Evolutionary conservation across 2,113 vertebrate genomes (phyloP), one percentile per base, ranked within the genome.

Genomic region (Pterocles orientalis): DNA sequence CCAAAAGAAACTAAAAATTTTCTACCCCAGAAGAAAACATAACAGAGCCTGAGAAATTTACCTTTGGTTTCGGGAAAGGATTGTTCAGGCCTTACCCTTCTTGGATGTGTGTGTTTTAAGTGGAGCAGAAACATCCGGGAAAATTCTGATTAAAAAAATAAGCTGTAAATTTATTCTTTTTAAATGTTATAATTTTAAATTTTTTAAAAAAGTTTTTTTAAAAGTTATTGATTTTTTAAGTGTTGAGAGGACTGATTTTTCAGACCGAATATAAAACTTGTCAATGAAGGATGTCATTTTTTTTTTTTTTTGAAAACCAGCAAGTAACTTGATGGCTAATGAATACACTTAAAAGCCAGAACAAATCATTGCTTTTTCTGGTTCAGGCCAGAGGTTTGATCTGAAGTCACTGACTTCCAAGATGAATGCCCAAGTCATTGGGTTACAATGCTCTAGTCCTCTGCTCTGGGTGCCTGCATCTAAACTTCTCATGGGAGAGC

Each of bases 191-290:
- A 25, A 15, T 13, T 7, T 43, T 10, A 3, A 31, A 78, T 19
- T 7, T 7, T 5, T 31, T 28, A 0, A 2, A 43, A 26, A 56
- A 14, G 2, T 0, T 5, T 13, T 60, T 18, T 4, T 1, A 25
- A 53, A 24, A 33, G 2, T 1, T 34, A 12, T 3, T 54, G 1
- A 3, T 39, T 75, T 84, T 77, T n/a, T 6, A 45, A 61, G 9
- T 28, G 18, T 43, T 68, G 71, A 57, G 24, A 88, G 10, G 24
- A 48, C 39, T 82, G 43, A 68, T 62, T 78, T 95, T 82, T 91
- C 31, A 78, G 56, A 54, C 7, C 6, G 5, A 57, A 29, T 39
- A 8, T 61, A 77, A 7, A 65, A 53, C 17, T 65, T 51, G 16
- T 64, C 29, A 43, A 7, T 25, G 5, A 79, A 43, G 9, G 13